Evolutionary conservation across 2,797 vertebrate genomes (phyloP), one percentile per base, ranked within the genome.

Genomic region (Psittacula echo): DNA sequence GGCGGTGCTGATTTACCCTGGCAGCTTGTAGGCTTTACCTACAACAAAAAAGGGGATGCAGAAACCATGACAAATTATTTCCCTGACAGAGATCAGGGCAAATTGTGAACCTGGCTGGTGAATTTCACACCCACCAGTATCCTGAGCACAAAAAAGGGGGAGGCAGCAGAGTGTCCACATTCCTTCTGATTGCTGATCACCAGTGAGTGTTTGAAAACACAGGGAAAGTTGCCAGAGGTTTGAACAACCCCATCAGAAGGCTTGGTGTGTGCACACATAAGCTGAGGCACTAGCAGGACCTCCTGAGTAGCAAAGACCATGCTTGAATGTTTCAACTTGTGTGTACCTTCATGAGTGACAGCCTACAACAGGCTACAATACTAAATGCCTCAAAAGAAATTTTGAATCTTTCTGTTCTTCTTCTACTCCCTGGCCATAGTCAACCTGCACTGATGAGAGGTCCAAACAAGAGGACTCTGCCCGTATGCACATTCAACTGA

Each of bases 31-130:
- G 53, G 18, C 44, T 85, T 81, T 61, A 82, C 51, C 47, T 56
- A 66, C 47, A 62, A 62, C 7, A 37, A 65, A 73, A 62, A 82
- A 27, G 1, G 5, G 44, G 34, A 75, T 42, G 34, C 47, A 74
- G 76, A 88, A 79, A 85, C 62, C 32, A 61, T 9, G 17, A 48
- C 21, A 88, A 71, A 82, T 71, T 70, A 62, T 73, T 92, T 82
- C 47, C 9, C 39, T 82, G 75, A 48, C 53, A 78, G 34, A 58
- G 62, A 39, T 56, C 37, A 58, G 51, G 58, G 44, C 19, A 88
- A 71, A 94, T 37, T 18, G 20, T 67, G 68, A 67, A 29, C 7
- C 13, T 54, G 26, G 32, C 26, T 79, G 47, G 17, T 88, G 51
- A 64, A 79, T 90, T 75, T 78, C 48, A 60, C 53, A 88, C 26